Percentiles rank a stretch among this genome's conserved stretches.
phyloP scores from a whole-genome alignment of 2,888 invertebrate genomes.

The Idaea straminata region DNA sequence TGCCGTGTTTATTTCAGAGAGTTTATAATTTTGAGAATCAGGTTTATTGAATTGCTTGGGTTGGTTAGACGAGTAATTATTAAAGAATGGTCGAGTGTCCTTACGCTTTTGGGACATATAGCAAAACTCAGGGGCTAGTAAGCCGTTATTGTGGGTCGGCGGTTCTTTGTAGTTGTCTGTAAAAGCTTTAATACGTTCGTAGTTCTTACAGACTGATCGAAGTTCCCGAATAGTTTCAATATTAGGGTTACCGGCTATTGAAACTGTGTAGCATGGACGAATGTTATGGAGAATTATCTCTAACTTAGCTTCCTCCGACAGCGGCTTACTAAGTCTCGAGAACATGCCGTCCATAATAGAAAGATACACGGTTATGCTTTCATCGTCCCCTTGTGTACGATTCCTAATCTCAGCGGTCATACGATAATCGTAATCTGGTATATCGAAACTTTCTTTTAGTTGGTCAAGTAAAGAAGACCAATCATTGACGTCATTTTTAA shows the following conservation, averaged over 20 bases:
- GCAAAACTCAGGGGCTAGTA: too few relatives aligned
- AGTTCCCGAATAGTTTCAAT: conserved; percentile 1
- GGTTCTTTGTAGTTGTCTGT: too few relatives aligned
- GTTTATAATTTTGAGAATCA: too few relatives aligned
- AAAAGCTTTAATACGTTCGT: too few relatives aligned
- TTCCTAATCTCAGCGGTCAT: conserved; percentile 20
- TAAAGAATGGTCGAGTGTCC: too few relatives aligned
- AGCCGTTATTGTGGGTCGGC: too few relatives aligned
- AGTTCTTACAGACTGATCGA: too few relatives aligned
- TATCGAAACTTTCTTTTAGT: conserved; percentile 22
- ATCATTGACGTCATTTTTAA: conserved; percentile 8
- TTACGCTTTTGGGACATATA: too few relatives aligned
- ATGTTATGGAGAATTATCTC: conserved; percentile 31
- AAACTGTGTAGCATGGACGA: conserved; percentile 12
- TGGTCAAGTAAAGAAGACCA: conserved; percentile 17
- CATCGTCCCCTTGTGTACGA: conserved; percentile 26
- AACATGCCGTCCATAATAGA: conserved; percentile 31
- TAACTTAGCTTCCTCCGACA: conserved; percentile 23
- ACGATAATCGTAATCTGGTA: conserved; percentile 23
- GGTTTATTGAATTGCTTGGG: too few relatives aligned
- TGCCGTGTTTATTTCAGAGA: too few relatives aligned
- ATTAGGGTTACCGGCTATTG: too few relatives aligned
- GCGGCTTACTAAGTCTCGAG: conserved; percentile 17
- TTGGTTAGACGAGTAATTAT: too few relatives aligned
- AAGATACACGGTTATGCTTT: conserved; percentile 27